Evolutionary conservation across 2,113 vertebrate species (phyloP).

Genomic region (Cochlearius cochlearius): DNA sequence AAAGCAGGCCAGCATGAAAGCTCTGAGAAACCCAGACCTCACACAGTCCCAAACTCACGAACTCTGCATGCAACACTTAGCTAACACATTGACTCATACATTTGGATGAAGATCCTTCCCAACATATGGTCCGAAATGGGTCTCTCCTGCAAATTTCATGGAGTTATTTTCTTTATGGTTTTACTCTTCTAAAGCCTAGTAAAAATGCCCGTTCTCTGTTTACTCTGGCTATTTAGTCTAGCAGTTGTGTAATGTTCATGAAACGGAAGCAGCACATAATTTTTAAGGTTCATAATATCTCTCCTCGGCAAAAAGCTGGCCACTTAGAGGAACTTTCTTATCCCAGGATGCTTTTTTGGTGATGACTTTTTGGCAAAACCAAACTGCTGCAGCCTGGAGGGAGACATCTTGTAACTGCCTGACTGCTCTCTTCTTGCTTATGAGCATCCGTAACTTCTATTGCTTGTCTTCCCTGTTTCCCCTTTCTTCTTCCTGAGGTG

Average conservation of each 20-base stretch:
- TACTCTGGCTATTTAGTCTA: conserved; percentile 31
- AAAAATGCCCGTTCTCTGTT: conserved; percentile 32
- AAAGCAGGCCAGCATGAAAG: not conserved
- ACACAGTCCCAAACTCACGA: not conserved
- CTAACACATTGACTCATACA: not conserved
- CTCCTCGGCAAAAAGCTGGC: conserved; percentile 1
- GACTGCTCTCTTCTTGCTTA: not conserved
- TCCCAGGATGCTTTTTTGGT: conserved; percentile 5
- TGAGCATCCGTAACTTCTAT: not conserved
- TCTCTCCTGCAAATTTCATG: conserved; percentile 45
- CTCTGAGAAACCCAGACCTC: not conserved
- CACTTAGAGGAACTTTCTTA: not conserved
- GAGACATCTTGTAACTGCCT: not conserved
- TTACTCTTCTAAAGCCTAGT: conserved; percentile 13
- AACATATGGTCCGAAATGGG: conserved; percentile 52
- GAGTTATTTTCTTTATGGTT: conserved; percentile 40
- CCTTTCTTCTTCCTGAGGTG: not conserved
- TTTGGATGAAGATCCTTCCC: conserved; percentile 20
- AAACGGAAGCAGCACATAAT: conserved; percentile 49
- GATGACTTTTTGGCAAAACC: conserved; percentile 1
- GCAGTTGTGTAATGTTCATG: conserved; percentile 9
- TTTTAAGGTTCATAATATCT: conserved; percentile 6
- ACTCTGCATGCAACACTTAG: not conserved
- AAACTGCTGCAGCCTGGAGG: not conserved
- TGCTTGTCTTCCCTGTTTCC: not conserved